Percentiles rank a stretch among this genome's conserved stretches.
phyloP scores from a whole-genome alignment of 2,797 vertebrate species.

The Staurois parvus region DNA sequence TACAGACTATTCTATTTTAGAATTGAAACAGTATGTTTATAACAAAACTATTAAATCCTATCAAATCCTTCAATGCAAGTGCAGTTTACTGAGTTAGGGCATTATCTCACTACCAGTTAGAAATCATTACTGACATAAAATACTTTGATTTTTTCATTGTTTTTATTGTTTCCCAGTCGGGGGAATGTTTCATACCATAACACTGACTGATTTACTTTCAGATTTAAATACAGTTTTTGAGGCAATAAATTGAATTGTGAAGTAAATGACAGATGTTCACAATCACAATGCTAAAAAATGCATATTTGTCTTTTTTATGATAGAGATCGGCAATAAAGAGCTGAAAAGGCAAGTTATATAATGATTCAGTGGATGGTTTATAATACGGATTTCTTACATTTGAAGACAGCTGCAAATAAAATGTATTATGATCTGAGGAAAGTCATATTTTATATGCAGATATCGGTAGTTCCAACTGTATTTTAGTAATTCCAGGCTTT shows the following conservation, averaged over 20 bases:
- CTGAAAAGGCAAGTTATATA: constrained; percentile 41
- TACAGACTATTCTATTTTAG: constrained; percentile 23
- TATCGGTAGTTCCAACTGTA: neutral
- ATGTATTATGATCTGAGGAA: constrained; percentile 16
- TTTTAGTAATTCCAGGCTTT: neutral
- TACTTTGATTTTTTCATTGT: constrained; percentile 48
- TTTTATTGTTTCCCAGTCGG: constrained; percentile 27
- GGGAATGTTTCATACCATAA: constrained; percentile 35
- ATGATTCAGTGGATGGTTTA: constrained; percentile 28
- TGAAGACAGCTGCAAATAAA: constrained; percentile 38
- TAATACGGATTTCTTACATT: constrained; percentile 5
- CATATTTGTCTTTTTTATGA: constrained; percentile 47
- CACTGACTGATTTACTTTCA: constrained; percentile 37
- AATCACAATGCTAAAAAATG: neutral
- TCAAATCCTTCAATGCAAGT: constrained; percentile 38
- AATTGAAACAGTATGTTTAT: constrained; percentile 32
- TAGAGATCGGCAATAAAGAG: constrained; percentile 16
- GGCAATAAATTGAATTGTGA: constrained; percentile 49
- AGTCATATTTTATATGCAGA: constrained; percentile 16
- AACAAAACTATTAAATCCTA: constrained; percentile 45
- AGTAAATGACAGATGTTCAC: constrained; percentile 44
- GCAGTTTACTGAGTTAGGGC: constrained; percentile 45
- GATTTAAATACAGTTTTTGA: constrained; percentile 46
- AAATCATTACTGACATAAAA: constrained; percentile 46
- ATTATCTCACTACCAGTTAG: constrained; percentile 48